A percentile compares a stretch with the other conserved stretches of the same genome.
Evolutionary conservation across 1,140 invertebrate species (phyloP).

Genomic region (Musca domestica): DNA sequence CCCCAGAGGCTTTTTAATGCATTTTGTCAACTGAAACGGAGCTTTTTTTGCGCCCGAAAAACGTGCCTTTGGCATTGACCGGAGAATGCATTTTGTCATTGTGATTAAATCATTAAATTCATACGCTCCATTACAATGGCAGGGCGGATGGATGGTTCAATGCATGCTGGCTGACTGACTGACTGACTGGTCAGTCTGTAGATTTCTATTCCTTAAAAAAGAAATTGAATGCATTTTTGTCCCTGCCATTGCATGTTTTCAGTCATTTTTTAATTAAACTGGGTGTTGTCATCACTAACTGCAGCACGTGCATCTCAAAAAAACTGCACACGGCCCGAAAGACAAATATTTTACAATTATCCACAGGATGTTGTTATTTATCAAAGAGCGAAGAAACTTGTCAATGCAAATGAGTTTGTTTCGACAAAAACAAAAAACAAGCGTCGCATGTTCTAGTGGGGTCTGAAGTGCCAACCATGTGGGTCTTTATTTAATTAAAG

Average conservation of each 20-base stretch:
- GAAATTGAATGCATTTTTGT: neutral
- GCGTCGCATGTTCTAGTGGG: too few relatives aligned
- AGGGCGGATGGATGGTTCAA: neutral
- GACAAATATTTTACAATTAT: constrained; percentile 24
- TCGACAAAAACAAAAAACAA: neutral
- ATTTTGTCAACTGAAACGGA: constrained; percentile 23
- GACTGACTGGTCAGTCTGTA: neutral
- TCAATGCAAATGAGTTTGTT: neutral
- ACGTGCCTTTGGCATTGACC: neutral
- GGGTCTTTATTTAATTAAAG: too few relatives aligned
- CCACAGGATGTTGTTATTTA: constrained; percentile 19
- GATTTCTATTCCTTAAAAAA: too few relatives aligned
- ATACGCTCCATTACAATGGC: constrained; percentile 21
- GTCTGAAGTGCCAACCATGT: too few relatives aligned
- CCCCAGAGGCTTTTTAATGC: constrained; percentile 15
- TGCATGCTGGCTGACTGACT: neutral
- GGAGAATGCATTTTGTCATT: constrained; percentile 25
- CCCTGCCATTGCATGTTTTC: neutral
- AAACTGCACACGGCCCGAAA: neutral
- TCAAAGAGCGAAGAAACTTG: constrained; percentile 3
- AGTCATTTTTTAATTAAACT: constrained; percentile 23
- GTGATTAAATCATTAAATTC: constrained; percentile 31
- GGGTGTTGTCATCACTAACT: constrained; percentile 18
- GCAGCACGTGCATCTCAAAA: constrained; percentile 18
- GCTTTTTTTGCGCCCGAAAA: neutral